A percentile compares a stretch with the other conserved stretches of the same genome.
These are phyloP conservation scores for Gavialis gangeticus DNA, from an alignment of 2,113 vertebrate genomes.

Conservation along the genomic window DNA sequence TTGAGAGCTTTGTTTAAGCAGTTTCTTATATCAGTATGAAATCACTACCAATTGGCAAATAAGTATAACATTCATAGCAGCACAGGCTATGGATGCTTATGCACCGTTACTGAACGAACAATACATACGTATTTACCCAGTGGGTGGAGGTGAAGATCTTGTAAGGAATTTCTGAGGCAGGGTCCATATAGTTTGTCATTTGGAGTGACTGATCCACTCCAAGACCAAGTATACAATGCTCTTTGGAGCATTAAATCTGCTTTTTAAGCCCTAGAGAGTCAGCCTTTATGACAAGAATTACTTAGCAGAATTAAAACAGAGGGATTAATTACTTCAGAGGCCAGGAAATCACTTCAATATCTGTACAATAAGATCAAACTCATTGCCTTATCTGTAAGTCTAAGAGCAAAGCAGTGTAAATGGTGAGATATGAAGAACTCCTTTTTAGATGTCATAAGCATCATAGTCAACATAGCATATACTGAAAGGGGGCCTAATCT, in stretches of 20 bases:
- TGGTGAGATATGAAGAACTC: not conserved
- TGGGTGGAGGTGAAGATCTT: not conserved
- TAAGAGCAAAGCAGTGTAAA: not conserved
- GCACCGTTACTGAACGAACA: not conserved
- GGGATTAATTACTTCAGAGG: not conserved
- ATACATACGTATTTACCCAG: not conserved
- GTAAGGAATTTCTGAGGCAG: fast-evolving
- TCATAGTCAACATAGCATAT: not conserved
- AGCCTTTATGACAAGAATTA: not conserved
- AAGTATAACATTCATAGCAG: not conserved
- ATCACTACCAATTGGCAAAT: not conserved
- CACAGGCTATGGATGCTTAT: not conserved
- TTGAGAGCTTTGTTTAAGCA: not conserved
- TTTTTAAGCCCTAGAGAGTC: not conserved
- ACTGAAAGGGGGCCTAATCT: not conserved
- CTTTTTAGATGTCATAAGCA: not conserved
- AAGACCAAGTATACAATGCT: not conserved
- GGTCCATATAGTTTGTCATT: fast-evolving
- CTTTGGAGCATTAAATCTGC: not conserved
- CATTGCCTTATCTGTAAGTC: fast-evolving
- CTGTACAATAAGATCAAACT: not conserved
- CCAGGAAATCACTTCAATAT: not conserved
- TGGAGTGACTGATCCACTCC: not conserved
- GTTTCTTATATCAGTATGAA: not conserved
- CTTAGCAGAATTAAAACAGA: not conserved